phyloP scores from a whole-genome alignment of 1,140 invertebrate species.

The Aethina tumida region DNA sequence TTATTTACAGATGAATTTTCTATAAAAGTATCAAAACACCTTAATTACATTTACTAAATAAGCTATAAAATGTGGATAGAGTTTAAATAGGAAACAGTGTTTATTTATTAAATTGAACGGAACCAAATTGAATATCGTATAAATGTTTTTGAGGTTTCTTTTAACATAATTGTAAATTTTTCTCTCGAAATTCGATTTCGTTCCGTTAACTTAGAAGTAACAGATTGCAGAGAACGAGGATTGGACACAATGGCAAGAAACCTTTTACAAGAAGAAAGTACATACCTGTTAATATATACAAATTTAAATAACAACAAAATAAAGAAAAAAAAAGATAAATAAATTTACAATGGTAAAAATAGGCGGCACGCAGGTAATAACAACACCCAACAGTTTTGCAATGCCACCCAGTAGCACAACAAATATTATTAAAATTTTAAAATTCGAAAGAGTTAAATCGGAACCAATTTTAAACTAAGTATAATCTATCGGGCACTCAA shows the following conservation, averaged over 20 bases:
- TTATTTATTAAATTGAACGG: not conserved
- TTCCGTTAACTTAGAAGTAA: too few relatives aligned
- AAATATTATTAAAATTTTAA: not conserved
- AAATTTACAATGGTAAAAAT: slow-evolving; percentile 15
- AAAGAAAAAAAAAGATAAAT: slow-evolving; percentile 20
- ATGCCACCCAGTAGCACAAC: too few relatives aligned
- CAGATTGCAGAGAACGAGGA: not conserved
- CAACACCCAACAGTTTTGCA: too few relatives aligned
- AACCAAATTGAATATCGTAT: not conserved
- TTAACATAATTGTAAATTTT: too few relatives aligned
- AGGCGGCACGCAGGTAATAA: too few relatives aligned
- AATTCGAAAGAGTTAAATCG: not conserved
- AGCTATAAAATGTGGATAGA: slow-evolving; percentile 7
- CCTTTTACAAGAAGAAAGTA: not conserved
- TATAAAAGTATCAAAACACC: too few relatives aligned
- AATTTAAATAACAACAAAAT: slow-evolving; percentile 19
- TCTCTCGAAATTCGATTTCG: too few relatives aligned
- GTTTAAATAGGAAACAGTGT: slow-evolving; percentile 4
- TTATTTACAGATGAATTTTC: too few relatives aligned
- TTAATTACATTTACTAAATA: slow-evolving; percentile 10
- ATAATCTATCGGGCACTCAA: too few relatives aligned
- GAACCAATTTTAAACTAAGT: not conserved
- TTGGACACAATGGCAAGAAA: not conserved
- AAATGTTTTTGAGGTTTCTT: not conserved
- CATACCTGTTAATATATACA: slow-evolving; percentile 16